Base-by-base conservation (phyloP, 2,113 vertebrate species). In the Cnemophilus loriae region DNA sequence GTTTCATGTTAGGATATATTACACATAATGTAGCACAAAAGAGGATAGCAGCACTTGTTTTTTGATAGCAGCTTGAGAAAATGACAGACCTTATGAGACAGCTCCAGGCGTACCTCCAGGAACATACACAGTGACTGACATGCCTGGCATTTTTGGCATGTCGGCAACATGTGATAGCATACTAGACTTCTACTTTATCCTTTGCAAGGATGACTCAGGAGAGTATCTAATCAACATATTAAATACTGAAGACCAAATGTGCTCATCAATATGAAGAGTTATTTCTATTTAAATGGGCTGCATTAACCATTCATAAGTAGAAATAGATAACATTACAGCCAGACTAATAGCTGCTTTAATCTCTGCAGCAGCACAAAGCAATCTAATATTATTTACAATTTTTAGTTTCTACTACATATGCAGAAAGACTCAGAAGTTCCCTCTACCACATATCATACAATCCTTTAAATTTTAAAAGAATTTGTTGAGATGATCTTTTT, bases 201-300 rank as follows among this genome's bases (percentile, higher is more conserved):
- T 92, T 63, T 95, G 17, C 52, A 90, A 52, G 24, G 15, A 46
- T 84, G 65, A n/a, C 57, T 82, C 50, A 57, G 32, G 20, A 0
- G 0, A 61, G 11, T 60, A 18, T 37, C 15, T 81, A 53, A 53
- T 65, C 46, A 67, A 22, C 15, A 19, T 42, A 22, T 1, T 6
- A 47, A 73, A 56, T 78, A 39, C 2, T 65, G 75, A 92, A 57
- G 39, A 90, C 21, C 26, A n/a, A 49, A 37, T 75, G 28, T 67
- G 4, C n/a, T 52, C 0, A 0, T 59, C 33, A 30, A 17, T 55
- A 8, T 61, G 39, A 79, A n/a, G 42, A 46, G 14, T 24, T 30
- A 41, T 44, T 75, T 88, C 35, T 27, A 16, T 33, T 68, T 57
- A 67, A 33, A 4, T 50, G 44, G 80, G 42, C 39, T 83, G 17